Evolutionary conservation across 2,888 invertebrate genomes (phyloP).

Genomic region (Athripsodes cinereus): DNA sequence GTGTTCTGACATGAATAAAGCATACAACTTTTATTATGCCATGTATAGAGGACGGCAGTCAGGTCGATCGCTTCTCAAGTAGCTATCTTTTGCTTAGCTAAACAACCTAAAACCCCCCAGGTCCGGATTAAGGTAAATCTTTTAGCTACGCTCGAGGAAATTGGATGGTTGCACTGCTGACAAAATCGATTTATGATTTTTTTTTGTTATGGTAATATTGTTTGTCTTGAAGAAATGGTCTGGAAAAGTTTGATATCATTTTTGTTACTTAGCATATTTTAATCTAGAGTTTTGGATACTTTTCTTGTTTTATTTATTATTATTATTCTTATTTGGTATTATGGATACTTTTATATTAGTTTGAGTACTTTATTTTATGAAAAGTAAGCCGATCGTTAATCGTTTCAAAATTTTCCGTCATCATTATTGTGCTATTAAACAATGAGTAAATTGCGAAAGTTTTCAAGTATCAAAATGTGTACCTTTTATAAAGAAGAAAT

Average conservation of each 20-base stretch:
- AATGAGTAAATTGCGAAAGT: no score
- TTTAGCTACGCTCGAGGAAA: slow-evolving; percentile 1
- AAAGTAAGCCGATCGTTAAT: no score
- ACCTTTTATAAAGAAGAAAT: no score
- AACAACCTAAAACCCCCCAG: not conserved
- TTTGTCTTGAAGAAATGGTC: not conserved
- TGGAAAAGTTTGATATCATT: not conserved
- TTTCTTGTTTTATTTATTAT: no score
- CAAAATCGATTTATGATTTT: slow-evolving; percentile 1
- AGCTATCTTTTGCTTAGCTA: slow-evolving; percentile 1
- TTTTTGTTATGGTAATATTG: not conserved
- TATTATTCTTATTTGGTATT: no score
- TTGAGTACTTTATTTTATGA: no score
- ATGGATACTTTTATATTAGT: no score
- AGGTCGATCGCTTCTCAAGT: slow-evolving; percentile 1
- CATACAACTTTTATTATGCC: not conserved
- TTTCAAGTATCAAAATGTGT: no score
- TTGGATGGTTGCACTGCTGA: slow-evolving; percentile 2
- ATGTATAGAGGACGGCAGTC: not conserved
- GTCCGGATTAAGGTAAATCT: slow-evolving; percentile 2
- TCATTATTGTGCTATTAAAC: no score
- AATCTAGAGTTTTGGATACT: not conserved
- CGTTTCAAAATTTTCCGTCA: no score
- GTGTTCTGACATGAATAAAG: not conserved
- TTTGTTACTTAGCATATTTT: not conserved